A percentile compares a stretch with the other conserved stretches of the same genome.
Evolutionary conservation across 2,888 invertebrate species (phyloP).

Genomic region (Arctia plantaginis): DNA sequence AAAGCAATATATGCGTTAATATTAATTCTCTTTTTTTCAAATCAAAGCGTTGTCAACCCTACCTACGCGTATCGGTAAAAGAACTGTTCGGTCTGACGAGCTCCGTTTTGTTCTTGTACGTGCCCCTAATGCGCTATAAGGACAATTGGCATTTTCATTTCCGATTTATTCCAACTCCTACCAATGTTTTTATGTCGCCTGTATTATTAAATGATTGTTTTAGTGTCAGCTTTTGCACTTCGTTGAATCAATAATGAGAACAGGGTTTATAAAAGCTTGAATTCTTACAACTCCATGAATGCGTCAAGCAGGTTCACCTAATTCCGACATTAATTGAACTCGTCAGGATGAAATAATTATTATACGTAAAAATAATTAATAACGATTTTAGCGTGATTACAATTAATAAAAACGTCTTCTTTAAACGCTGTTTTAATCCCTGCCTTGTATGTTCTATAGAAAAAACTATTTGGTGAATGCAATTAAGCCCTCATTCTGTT

Average conservation of each 20-base stretch:
- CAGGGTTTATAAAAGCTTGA: conserved; percentile 66
- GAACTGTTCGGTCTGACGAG: conserved; percentile 50
- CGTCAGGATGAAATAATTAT: conserved; percentile 71
- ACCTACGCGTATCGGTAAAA: conserved; percentile 48
- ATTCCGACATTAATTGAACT: conserved; percentile 76
- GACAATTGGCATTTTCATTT: conserved; percentile 64
- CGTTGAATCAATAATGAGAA: conserved; percentile 76
- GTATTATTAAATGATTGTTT: conserved; percentile 80
- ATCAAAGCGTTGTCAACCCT: conserved; percentile 34
- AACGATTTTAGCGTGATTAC: conserved; percentile 60
- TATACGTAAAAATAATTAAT: conserved; percentile 55
- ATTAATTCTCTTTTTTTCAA: too few species aligned
- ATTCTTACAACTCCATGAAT: conserved; percentile 63
- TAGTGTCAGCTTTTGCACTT: conserved; percentile 84
- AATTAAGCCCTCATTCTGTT: conserved; percentile 76
- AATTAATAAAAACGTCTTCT: conserved; percentile 65
- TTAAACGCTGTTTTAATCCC: conserved; percentile 53
- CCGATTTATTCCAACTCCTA: conserved; percentile 61
- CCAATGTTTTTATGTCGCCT: conserved; percentile 66
- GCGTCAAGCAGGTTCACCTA: conserved; percentile 73
- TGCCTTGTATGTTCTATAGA: conserved; percentile 27
- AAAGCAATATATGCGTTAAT: conserved; percentile 27
- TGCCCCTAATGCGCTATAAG: conserved; percentile 71
- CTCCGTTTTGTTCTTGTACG: conserved; percentile 54
- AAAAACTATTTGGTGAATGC: conserved; percentile 50